These are phyloP conservation scores for Globicephala melas DNA, from an alignment of 2,113 vertebrate species.

Conservation along the genomic window DNA sequence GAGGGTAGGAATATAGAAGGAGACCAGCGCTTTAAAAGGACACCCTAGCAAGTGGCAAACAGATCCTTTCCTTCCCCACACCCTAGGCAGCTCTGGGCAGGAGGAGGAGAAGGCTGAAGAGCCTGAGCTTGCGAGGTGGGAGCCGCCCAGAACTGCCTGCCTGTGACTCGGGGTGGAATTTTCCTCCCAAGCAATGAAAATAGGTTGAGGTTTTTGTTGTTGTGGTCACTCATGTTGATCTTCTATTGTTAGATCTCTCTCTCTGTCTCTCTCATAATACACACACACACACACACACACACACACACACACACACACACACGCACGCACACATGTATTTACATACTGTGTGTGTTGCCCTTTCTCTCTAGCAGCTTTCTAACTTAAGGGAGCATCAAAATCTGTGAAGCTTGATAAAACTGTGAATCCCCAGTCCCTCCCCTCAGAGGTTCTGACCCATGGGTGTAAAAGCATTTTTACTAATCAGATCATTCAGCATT, in stretches of 20 bases:
- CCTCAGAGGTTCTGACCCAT: not conserved
- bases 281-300: not conserved
- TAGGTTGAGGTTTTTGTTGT: slow-evolving; percentile 17
- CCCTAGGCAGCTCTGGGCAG: not conserved
- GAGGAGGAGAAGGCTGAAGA: not conserved
- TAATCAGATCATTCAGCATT: not conserved
- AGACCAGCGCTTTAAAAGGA: not conserved
- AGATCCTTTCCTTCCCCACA: too few species aligned
- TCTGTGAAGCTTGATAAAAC: not conserved
- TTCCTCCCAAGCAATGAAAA: slow-evolving; percentile 43
- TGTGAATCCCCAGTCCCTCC: not conserved
- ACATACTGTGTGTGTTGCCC: too few species aligned
- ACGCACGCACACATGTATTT: too few species aligned
- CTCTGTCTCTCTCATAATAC: not conserved
- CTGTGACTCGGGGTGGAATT: slow-evolving; percentile 58
- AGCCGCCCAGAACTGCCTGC: not conserved
- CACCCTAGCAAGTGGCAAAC: not conserved
- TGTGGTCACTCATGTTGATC: slow-evolving; percentile 12
- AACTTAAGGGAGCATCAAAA: not conserved
- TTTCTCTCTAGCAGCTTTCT: not conserved
- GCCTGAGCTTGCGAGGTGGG: not conserved
- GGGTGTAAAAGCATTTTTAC: not conserved
- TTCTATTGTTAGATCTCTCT: not conserved
- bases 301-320: not conserved
- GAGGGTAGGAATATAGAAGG: not conserved